Evolutionary conservation across 2,113 vertebrate genomes (phyloP).

Genomic region (Cebus imitator): DNA sequence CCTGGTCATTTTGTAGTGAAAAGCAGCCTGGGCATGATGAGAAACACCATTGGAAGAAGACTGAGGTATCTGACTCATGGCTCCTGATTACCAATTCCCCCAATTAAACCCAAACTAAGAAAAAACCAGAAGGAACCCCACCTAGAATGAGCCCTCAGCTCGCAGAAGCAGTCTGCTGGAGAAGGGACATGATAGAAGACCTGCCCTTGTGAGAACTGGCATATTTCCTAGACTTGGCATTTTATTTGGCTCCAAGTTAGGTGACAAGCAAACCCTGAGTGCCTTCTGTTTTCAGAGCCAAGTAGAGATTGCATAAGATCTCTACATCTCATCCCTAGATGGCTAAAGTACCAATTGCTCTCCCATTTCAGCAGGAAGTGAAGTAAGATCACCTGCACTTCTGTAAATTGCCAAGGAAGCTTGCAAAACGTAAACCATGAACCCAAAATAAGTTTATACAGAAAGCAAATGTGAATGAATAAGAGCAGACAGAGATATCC

Average conservation of each 20-base stretch:
- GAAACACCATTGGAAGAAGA: background rate
- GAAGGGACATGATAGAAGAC: background rate
- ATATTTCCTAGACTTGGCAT: background rate
- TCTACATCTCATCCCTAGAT: background rate
- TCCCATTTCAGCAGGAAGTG: slow-evolving; percentile 54
- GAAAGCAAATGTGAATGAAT: background rate
- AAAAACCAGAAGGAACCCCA: background rate
- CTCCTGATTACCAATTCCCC: background rate
- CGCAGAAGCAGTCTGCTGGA: background rate
- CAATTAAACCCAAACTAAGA: background rate
- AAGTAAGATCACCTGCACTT: slow-evolving; percentile 48
- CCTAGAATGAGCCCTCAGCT: background rate
- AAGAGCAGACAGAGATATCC: background rate
- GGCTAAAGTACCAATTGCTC: background rate
- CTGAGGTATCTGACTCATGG: background rate
- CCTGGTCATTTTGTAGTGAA: background rate
- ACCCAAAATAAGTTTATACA: background rate
- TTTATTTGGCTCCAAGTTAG: background rate
- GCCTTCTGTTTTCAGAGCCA: background rate
- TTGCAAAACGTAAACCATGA: slow-evolving; percentile 13
- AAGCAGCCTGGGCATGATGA: background rate
- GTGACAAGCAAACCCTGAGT: background rate
- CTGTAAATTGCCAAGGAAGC: slow-evolving; percentile 20
- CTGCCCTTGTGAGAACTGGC: background rate
- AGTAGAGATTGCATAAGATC: background rate